Evolutionary conservation across 2,888 invertebrate species (phyloP).

Genomic region (Kuschelorhynchus macadamiae): DNA sequence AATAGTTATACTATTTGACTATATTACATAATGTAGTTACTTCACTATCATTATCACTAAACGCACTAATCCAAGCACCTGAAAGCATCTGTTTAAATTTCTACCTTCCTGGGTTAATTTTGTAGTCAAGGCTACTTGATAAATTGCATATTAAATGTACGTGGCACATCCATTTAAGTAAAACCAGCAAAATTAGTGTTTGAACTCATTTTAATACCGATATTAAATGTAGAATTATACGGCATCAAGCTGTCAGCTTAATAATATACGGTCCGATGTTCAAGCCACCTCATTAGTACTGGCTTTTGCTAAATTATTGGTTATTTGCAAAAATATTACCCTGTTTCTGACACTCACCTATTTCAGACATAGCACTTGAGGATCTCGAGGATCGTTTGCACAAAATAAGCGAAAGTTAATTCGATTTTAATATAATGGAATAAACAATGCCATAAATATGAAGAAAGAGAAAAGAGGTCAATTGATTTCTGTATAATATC

Average conservation of each 20-base stretch:
- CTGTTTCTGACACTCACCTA: not conserved
- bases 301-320: constrained; percentile 55
- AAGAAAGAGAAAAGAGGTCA: no score
- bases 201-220: constrained; percentile 43
- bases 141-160: constrained; percentile 40
- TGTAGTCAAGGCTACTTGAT: constrained; percentile 31
- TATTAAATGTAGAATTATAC: constrained; percentile 48
- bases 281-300: constrained; percentile 53
- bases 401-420: not conserved
- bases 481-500: no score
- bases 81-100: constrained; percentile 29
- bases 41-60: no score
- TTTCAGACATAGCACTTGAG: not conserved
- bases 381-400: not conserved
- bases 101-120: constrained; percentile 29
- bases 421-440: not conserved
- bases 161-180: constrained; percentile 38
- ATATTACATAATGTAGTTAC: no score
- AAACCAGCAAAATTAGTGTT: constrained; percentile 43
- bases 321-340: constrained; percentile 51
- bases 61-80: not conserved
- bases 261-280: constrained; percentile 56
- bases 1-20: no score
- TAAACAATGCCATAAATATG: not conserved
- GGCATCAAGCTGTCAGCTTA: constrained; percentile 53